Base-by-base conservation (phyloP, 2,113 vertebrate genomes). In the Hippocampus zosterae region DNA sequence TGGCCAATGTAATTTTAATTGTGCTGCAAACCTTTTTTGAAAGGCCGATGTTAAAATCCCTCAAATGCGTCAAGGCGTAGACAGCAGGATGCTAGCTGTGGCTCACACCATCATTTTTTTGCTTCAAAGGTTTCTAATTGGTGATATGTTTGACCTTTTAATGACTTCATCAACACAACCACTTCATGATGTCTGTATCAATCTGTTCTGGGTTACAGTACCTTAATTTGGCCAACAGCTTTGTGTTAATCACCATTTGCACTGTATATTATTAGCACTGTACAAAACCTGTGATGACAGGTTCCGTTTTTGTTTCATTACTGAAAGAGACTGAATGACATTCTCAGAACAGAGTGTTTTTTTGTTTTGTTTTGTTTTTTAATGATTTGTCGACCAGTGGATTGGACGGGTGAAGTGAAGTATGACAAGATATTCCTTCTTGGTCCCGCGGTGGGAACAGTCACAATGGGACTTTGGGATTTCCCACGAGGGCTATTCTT, bases 301-400 rank as follows among this genome's bases (percentile, higher is more conserved):
- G 42, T 19, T n/a, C 57, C 48, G 59, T 46, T 40, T 42, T 40
- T 21, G 40, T 65, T 74, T 55, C 56, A 68, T 42, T 42, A 41
- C 33, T 23, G 25, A 42, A 68, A 64, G 69, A 37, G 59, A 68
- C 68, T 40, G 52, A 74, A 33, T 29, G 48, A 19, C 16, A 65
- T 63, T 44, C 55, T 66, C 57, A 16, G 25, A 57, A 18, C 2
- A 46, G 21, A 41, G 21, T 23, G 10, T 29, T 68, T 12, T 62
- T 15, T 72, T 72, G 19, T 50, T 13, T 33, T 42, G n/a, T n/a
- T n/a, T n/a, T n/a, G n/a, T 48, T 68, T 21, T 48, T 68, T 18
- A 65, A 65, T 41, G 72, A 70, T 44, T 59, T 75, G 50, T 53
- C 23, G 67, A 60, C 81, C 73, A 67, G 60, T 42, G 72, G 74